Conservation (phyloP, 2,888 invertebrate genomes). For the Ametastegia equiseti region DNA sequence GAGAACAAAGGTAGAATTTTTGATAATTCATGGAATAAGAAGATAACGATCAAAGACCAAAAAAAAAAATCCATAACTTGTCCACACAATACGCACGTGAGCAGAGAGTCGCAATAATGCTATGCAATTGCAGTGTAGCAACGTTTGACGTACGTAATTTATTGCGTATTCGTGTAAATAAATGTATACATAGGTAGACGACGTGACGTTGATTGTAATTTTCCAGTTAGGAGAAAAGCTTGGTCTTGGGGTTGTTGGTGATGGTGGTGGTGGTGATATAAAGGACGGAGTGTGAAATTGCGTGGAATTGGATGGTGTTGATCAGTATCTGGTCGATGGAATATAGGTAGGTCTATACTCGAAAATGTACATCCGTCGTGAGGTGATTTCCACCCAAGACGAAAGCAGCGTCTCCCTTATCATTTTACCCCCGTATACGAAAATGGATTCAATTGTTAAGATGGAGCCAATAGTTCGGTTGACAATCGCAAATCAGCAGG, state of each 20-base stretch:
- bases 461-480: background rate
- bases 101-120: no score
- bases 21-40: no score
- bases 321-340: background rate
- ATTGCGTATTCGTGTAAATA: no score
- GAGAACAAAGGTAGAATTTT: no score
- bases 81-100: no score
- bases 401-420: background rate
- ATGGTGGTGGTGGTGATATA: background rate
- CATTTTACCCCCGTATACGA: background rate
- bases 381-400: background rate
- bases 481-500: constrained; percentile 20
- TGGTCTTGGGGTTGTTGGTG: background rate
- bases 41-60: no score
- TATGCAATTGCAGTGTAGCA: no score
- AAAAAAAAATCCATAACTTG: no score
- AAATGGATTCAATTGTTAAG: background rate
- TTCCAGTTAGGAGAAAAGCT: background rate
- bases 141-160: no score
- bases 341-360: background rate
- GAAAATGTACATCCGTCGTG: constrained; percentile 4
- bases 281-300: background rate
- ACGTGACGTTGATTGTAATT: background rate
- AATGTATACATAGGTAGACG: background rate
- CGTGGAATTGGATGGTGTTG: background rate